Conservation (phyloP, 2,888 invertebrate genomes). For the Tinea trinotella region DNA sequence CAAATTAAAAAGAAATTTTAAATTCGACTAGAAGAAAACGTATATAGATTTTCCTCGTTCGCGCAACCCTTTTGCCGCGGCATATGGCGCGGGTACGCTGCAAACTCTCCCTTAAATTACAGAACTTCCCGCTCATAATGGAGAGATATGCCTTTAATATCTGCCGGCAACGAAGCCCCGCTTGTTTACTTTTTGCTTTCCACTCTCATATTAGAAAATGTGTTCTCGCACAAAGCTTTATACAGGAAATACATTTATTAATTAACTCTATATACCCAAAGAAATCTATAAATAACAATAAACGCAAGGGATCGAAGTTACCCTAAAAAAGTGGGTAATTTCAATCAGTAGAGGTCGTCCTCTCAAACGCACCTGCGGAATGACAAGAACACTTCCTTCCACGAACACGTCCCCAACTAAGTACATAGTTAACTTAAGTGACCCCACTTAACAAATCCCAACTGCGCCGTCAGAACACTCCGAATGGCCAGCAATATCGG, state of each 20-base stretch:
- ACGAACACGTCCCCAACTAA: constrained; percentile 54
- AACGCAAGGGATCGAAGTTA: neutral
- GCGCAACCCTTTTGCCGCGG: constrained; percentile 49
- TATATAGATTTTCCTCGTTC: neutral
- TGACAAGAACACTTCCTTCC: constrained; percentile 7
- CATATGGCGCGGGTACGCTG: constrained; percentile 53
- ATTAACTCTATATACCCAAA: constrained; percentile 2
- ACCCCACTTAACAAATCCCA: constrained; percentile 56
- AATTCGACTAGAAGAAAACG: neutral
- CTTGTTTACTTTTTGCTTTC: constrained; percentile 64
- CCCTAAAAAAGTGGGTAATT: constrained; percentile 4
- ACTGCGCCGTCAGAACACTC: constrained; percentile 37
- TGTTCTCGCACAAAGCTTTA: constrained; percentile 25
- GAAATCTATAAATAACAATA: neutral
- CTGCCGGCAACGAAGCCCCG: constrained; percentile 57
- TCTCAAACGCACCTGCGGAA: constrained; percentile 5
- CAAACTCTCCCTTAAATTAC: constrained; percentile 65
- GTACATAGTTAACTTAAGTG: constrained; percentile 68
- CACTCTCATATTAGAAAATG: constrained; percentile 42
- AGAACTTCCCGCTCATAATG: constrained; percentile 71
- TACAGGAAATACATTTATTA: constrained; percentile 2
- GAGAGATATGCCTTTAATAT: constrained; percentile 73
- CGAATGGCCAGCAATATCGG: constrained; percentile 48
- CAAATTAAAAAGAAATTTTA: neutral
- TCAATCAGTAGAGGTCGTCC: constrained; percentile 7